Evolutionary conservation across 2,113 vertebrate species (phyloP), one percentile per base, ranked within the genome.

Genomic region (Coryphaenoides rupestris): DNA sequence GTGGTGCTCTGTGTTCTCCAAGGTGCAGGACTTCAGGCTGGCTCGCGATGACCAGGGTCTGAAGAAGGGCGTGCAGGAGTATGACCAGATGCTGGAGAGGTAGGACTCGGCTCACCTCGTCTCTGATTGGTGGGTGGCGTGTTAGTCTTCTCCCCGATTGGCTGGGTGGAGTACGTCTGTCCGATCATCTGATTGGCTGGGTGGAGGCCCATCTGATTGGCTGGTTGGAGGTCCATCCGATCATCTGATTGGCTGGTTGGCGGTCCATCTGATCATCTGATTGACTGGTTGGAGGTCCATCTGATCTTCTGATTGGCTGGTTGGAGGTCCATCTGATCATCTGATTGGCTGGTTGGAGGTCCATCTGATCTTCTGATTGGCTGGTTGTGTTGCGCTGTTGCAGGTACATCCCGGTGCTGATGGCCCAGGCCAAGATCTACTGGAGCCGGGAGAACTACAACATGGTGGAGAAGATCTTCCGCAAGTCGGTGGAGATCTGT

Each of bases 381-480:
- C n/a, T 0, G 3, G 4, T 19, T 0, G 3, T 21, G 0, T 61
- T n/a, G n/a, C n/a, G n/a, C n/a, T n/a, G n/a, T n/a, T 33, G 1
- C 74, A 77, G 92, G 77, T 98, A 98, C 22, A 84, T 98, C 16
- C 94, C 94, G 0, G 90, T 97, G 19, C 80, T 98, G 68, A 98
- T 98, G 96, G 94, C 93, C 9, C 96, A 98, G 81, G 93, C 95
- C 12, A 96, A 94, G 77, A 96, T 98, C 86, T 98, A 97, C 76
- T 98, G 96, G 96, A 95, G 98, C 81, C 89, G 93, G 70, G 96
- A 96, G 79, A 96, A 97, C 78, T 98, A 96, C 63, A 73, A 88
- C 24, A 90, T 96, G 95, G 93, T 98, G 76, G 96, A 98, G 84
- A 97, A 96, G 89, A 95, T 98, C 62, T 98, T 98, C 86, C 93